These are phyloP conservation scores for Pluvianellus socialis DNA, from an alignment of 2,113 vertebrate genomes.

Conservation along the genomic window DNA sequence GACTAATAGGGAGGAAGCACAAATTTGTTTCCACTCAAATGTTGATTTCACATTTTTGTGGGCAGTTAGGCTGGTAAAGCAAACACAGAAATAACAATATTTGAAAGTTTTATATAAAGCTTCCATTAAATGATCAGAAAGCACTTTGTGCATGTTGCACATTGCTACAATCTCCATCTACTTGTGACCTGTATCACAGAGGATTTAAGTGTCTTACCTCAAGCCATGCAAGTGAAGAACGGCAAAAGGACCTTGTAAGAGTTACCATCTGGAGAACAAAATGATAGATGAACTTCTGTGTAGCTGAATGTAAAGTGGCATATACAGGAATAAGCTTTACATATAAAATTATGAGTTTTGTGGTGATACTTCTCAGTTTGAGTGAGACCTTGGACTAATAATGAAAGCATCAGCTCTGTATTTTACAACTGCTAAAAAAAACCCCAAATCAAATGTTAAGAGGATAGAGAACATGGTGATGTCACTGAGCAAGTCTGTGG, in stretches of 20 bases:
- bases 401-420: background rate
- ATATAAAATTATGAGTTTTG: background rate
- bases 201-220: background rate
- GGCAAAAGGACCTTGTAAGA: background rate
- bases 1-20: background rate
- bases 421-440: background rate
- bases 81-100: background rate
- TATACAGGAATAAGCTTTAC: background rate
- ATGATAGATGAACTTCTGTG: background rate
- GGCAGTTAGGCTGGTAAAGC: background rate
- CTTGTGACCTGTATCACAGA: background rate
- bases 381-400: background rate
- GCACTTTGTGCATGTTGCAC: background rate
- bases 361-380: background rate
- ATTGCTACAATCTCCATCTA: background rate
- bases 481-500: background rate
- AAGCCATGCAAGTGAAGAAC: background rate
- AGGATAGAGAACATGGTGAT: background rate
- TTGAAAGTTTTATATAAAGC: background rate
- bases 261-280: background rate
- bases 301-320: background rate
- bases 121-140: background rate
- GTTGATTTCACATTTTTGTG: constrained; percentile 18
- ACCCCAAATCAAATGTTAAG: background rate
- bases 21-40: background rate